Conservation (phyloP, 2,797 vertebrate genomes). For the Catamblyrhynchus diadema region DNA sequence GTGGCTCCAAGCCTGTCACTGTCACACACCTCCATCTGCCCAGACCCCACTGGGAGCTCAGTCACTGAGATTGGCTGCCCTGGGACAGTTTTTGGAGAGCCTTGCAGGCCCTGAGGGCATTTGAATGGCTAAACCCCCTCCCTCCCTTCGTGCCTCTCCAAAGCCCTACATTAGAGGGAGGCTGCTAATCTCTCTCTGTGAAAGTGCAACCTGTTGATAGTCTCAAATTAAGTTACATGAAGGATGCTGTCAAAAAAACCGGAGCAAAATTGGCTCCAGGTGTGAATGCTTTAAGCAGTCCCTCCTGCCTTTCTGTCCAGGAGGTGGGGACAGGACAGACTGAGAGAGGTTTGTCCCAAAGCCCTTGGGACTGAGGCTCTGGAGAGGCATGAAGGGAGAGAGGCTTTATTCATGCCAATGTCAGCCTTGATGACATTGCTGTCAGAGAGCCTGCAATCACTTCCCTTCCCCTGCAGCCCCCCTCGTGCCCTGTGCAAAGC, state of each 20-base stretch:
- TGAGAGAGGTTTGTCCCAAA: background rate
- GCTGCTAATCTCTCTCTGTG: background rate
- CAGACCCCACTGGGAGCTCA: accelerated
- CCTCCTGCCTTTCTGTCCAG: background rate
- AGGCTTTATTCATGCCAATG: background rate
- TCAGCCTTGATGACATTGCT: background rate
- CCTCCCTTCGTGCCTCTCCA: background rate
- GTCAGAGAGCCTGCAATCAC: accelerated
- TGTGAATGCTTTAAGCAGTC: background rate
- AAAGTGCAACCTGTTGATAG: background rate
- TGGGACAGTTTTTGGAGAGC: background rate
- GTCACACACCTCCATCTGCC: background rate
- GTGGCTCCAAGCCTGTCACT: background rate
- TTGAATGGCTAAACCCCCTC: background rate
- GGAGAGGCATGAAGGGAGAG: background rate
- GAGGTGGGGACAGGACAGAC: background rate
- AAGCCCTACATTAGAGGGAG: background rate
- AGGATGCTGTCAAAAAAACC: background rate
- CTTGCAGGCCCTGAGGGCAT: background rate
- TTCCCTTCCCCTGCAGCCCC: background rate
- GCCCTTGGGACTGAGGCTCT: background rate
- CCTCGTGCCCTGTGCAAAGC: accelerated
- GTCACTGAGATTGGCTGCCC: background rate
- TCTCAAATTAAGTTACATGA: background rate
- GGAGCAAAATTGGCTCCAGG: background rate